Conservation (phyloP, 2,888 invertebrate genomes). For the Scrobipalpa costella region DNA sequence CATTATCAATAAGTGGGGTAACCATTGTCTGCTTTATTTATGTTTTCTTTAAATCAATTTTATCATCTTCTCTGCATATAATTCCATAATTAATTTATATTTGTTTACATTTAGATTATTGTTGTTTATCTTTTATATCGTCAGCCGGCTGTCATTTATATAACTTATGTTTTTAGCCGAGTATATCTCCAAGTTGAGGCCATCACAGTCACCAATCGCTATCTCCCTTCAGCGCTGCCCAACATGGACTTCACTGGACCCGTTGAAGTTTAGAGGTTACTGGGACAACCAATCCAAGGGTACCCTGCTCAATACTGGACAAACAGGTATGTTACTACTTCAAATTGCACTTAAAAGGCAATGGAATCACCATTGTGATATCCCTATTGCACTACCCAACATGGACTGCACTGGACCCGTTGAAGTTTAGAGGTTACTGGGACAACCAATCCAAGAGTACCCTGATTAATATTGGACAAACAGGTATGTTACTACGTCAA, state of each 20-base stretch:
- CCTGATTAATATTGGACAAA: slow-evolving; percentile 85
- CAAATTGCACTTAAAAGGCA: no score
- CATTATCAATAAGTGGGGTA: no score
- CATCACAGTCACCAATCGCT: slow-evolving; percentile 85
- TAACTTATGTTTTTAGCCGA: slow-evolving; percentile 55
- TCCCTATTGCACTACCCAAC: slow-evolving; percentile 44
- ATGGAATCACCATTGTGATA: no score
- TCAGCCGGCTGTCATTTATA: not conserved
- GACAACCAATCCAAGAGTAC: slow-evolving; percentile 79
- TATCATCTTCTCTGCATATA: no score
- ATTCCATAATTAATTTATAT: not conserved
- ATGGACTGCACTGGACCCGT: slow-evolving; percentile 76
- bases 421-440: slow-evolving; percentile 83
- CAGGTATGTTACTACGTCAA: slow-evolving; percentile 79
- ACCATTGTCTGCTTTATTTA: not conserved
- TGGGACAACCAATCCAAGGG: slow-evolving; percentile 82
- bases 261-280: slow-evolving; percentile 81
- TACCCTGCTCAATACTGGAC: slow-evolving; percentile 84
- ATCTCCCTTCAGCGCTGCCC: slow-evolving; percentile 69
- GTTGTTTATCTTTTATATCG: not conserved
- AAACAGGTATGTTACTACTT: slow-evolving; percentile 76
- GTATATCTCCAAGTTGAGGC: slow-evolving; percentile 68
- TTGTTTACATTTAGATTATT: not conserved
- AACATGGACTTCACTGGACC: slow-evolving; percentile 75
- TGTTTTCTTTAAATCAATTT: not conserved